Evolutionary conservation across 2,113 vertebrate genomes (phyloP), one percentile per base, ranked within the genome.

Genomic region (Rostratula benghalensis): DNA sequence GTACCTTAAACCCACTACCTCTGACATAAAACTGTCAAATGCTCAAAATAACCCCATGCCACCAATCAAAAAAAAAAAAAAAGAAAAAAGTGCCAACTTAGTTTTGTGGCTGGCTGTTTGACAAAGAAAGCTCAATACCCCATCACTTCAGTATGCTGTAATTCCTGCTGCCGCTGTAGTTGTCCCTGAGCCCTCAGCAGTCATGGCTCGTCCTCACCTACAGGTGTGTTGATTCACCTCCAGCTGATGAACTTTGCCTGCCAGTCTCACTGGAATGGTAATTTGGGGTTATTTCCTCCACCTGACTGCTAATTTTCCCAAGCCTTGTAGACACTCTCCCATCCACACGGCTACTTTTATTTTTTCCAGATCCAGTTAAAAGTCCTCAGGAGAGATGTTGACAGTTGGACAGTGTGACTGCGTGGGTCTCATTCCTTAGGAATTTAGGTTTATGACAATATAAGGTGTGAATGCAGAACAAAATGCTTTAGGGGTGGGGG

Each of bases 121-220:
- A 60, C 37, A 41, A 83, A 65, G 20, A 10, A 91, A 65, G 7
- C 28, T 45, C 39, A 50, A 19, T 0, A 2, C 19, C 27, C 30
- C 37, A 9, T 25, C 8, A 1, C 9, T 56, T 91, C 41, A 15
- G 41, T 15, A 4, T 7, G 5, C 30, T 53, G 71, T 53, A 68
- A 53, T 57, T 75, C 10, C 27, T 33, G 21, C 6, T 60, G 69
- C 11, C 5, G 2, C 54, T 64, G 53, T 35, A 57, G 27, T 6
- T 68, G 45, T 37, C 17, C 30, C 24, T 35, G 13, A 2, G 4
- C 6, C 35, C 9, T 22, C 7, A 8, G 11, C 9, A 51, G 25
- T 13, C 2, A 1, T 0, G 1, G 23, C 20, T 71, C 18, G 11
- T 68, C 43, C 12, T 76, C n/a, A 80, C 48, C 17, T 30, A 11